A percentile compares a stretch with the other conserved stretches of the same genome.
Conservation (phyloP, 2,113 vertebrate species). For the Halcyon senegalensis region DNA sequence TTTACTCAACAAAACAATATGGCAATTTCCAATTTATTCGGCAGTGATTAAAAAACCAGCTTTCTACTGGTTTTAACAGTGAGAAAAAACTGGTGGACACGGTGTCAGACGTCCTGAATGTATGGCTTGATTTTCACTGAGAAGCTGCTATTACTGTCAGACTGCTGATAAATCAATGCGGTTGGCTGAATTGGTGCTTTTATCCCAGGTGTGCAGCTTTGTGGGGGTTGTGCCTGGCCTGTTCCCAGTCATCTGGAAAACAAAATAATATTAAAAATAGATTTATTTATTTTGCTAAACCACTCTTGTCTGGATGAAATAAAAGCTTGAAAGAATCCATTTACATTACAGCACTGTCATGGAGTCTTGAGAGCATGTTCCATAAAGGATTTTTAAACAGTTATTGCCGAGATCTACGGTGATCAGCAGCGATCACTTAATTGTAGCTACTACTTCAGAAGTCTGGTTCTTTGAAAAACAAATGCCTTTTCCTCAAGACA, state of each 20-base stretch:
- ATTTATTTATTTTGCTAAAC: conserved; percentile 27
- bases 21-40: conserved; percentile 5
- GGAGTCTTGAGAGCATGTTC: neutral
- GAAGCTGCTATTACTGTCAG: conserved; percentile 60
- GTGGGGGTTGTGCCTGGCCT: conserved; percentile 83
- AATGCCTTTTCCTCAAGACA: neutral
- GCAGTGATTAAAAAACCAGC: neutral
- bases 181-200: conserved; percentile 90
- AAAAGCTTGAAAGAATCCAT: conserved; percentile 25
- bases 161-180: conserved; percentile 90
- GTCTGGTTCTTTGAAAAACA: neutral
- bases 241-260: conserved; percentile 88
- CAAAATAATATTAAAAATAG: conserved; percentile 1
- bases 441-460: neutral
- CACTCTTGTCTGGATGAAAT: neutral
- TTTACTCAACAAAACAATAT: neutral
- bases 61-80: neutral
- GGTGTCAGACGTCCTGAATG: neutral
- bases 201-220: conserved; percentile 92
- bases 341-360: neutral
- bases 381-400: neutral
- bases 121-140: neutral
- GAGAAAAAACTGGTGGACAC: neutral
- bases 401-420: neutral
- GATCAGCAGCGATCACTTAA: conserved; percentile 9